Evolutionary conservation across 2,888 invertebrate genomes (phyloP), one percentile per base, ranked within the genome.

Genomic region (Volucella bombylans): DNA sequence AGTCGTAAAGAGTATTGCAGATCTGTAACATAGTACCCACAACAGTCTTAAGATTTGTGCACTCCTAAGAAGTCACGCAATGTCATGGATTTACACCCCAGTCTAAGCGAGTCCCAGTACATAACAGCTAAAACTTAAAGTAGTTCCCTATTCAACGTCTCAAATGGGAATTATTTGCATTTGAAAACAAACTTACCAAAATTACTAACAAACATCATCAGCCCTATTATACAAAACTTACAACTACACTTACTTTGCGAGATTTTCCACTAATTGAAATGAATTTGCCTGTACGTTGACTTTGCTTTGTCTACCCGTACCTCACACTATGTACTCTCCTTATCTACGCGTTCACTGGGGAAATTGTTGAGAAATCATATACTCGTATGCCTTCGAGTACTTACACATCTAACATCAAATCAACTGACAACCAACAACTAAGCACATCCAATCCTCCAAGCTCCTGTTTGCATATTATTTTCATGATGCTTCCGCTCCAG

Each of bases 211-310:
- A 45, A 76, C 39, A 39, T 50, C 59, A 54, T 15, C 73, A 62
- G 65, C 76, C 31, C 4, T 52, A 12, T 12, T 12, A 55, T n/a
- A 39, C 12, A 74, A 55, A 12, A 41, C 14, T 12, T 39, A 41
- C 45, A 45, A 43, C 14, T 41, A 45, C 31, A 54, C 52, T 69
- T 62, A 57, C 54, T 78, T 89, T 88, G 88, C 88, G 88, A 89
- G 89, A 89, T 89, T 90, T 89, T 87, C 88, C 88, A 89, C 89
- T 89, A 89, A 89, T 89, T 89, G 89, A 90, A 89, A 89, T 90
- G 89, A 90, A 89, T 89, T 90, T 64, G 67, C 50, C 64, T 72
- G 77, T 77, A 77, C 68, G 80, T 80, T 80, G 80, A 74, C 83
- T 74, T 83, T 78, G 45, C 68, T 47, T 67, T 61, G 31, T 62